Evolutionary conservation across 2,113 vertebrate genomes (phyloP), one percentile per base, ranked within the genome.

Genomic region (Eurystomus gularis): DNA sequence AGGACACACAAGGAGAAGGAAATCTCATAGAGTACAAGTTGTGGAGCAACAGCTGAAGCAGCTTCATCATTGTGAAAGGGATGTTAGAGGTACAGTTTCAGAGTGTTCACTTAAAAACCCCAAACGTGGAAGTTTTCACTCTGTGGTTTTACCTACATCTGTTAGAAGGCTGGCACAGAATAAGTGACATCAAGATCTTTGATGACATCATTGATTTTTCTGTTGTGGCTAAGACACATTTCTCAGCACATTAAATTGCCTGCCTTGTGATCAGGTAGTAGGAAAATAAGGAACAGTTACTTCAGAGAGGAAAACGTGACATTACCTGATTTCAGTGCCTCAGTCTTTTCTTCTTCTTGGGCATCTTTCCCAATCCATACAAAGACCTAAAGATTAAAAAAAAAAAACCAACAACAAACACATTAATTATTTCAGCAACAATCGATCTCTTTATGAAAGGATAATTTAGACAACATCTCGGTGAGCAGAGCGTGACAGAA

Each of bases 291-390:
- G 61, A 82, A 13, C 2, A 3, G 21, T 35, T 24, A 69, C 55
- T 54, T 86, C 49, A 60, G 57, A 79, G 48, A 39, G 80, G 40
- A 77, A 85, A 77, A 80, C 6, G 33, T 44, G 89, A 91, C 40
- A 3, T 98, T 96, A 99, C 99, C 99, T 31, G 99, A 99, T 37
- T 98, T 58, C 97, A 99, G 75, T 3, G 99, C 98, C 90, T 99
- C 99, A 0, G 98, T 98, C 98, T 99, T 99, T 93, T 99, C 99
- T 66, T 99, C 99, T 75, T 99, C 99, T 13, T 99, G 98, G 57
- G 99, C 99, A 57, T 99, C 99, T 68, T 99, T 99, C 91, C 99
- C 99, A 62, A 99, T 98, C 99, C 99, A 99, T 84, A 99, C 98
- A 92, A 99, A 99, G 97, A 99, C 98, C 99, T 99, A 66, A 40